These are phyloP conservation scores for Lepidonotus clava DNA, from an alignment of 2,888 invertebrate genomes.

Conservation along the genomic window DNA sequence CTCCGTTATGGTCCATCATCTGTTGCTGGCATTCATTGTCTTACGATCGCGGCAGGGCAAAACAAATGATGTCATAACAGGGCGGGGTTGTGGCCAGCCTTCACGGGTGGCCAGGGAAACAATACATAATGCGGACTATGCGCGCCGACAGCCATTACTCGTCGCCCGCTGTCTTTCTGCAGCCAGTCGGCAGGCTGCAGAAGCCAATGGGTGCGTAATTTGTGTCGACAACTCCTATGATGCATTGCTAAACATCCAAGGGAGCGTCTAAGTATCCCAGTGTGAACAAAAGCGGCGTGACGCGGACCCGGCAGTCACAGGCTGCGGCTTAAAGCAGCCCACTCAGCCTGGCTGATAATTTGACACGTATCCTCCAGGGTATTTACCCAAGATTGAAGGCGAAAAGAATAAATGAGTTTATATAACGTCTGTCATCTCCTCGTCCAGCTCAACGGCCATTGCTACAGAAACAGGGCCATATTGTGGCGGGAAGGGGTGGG, in stretches of 20 bases:
- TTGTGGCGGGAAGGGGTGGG: too few relatives aligned
- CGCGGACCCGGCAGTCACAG: neutral
- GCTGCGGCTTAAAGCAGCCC: neutral
- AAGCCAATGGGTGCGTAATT: slow-evolving; percentile 50
- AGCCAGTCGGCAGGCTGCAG: neutral
- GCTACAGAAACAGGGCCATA: neutral
- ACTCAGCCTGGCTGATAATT: neutral
- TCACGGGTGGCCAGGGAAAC: slow-evolving; percentile 36
- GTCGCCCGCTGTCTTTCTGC: neutral
- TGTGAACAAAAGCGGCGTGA: slow-evolving; percentile 13
- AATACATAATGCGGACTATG: slow-evolving; percentile 20
- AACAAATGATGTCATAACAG: slow-evolving; percentile 52
- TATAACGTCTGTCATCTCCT: slow-evolving; percentile 18
- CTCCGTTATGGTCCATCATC: slow-evolving; percentile 49
- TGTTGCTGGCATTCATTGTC: slow-evolving; percentile 49
- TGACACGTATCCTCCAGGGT: slow-evolving; percentile 20
- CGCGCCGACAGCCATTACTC: neutral
- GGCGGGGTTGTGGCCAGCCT: slow-evolving; percentile 43
- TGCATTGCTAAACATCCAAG: slow-evolving; percentile 25
- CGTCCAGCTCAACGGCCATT: neutral
- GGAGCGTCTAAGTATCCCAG: slow-evolving; percentile 31
- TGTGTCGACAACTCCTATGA: slow-evolving; percentile 44
- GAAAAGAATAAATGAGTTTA: slow-evolving; percentile 14
- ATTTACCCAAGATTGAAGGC: neutral
- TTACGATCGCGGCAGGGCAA: slow-evolving; percentile 42